Evolutionary conservation across 2,888 invertebrate genomes (phyloP).

Genomic region (Rotaria sp.): DNA sequence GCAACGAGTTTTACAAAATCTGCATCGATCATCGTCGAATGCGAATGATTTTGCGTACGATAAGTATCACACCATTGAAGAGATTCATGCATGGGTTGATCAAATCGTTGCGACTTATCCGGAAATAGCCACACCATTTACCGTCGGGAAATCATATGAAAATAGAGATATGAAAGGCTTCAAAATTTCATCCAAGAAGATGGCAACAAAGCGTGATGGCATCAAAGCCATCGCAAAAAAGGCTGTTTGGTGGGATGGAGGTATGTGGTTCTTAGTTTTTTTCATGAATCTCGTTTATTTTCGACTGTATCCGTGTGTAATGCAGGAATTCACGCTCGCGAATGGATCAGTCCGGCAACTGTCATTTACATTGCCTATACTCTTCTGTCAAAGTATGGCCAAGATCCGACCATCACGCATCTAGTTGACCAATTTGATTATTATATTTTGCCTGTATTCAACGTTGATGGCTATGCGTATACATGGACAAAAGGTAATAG

Average conservation of each 20-base stretch:
- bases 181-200: constrained; percentile 31
- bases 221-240: neutral
- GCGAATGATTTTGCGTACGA: constrained; percentile 33
- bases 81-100: constrained; percentile 34
- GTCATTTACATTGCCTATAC: constrained; percentile 30
- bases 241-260: constrained; percentile 35
- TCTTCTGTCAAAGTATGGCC: constrained; percentile 9
- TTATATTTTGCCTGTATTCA: constrained; percentile 25
- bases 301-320: neutral
- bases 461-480: constrained; percentile 44
- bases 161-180: constrained; percentile 19
- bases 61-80: constrained; percentile 36
- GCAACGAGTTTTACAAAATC: neutral
- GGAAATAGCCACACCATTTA: constrained; percentile 18
- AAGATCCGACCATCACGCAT: neutral
- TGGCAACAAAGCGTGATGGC: neutral
- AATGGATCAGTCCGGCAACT: constrained; percentile 40
- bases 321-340: constrained; percentile 31
- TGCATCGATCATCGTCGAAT: neutral
- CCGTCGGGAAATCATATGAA: constrained; percentile 34
- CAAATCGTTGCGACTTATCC: constrained; percentile 26
- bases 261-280: neutral
- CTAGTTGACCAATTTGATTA: neutral
- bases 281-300: neutral
- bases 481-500: constrained; percentile 45